Base-by-base conservation (phyloP, 2,113 vertebrate genomes). In the Rhinogobius similis region DNA sequence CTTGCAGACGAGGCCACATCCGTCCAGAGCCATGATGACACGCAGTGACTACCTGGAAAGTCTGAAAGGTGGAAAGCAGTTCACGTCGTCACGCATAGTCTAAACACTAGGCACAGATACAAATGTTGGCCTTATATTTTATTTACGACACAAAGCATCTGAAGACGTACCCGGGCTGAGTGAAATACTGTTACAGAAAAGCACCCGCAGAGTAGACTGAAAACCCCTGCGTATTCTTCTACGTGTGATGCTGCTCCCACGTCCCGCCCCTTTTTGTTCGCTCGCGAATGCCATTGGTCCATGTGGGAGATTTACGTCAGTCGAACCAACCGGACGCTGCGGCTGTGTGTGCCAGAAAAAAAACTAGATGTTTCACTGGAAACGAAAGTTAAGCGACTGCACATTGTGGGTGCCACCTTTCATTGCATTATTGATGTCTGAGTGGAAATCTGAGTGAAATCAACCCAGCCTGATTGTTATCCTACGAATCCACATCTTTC, bases 1-100 rank as follows among this genome's bases (percentile, higher is more conserved):
- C 68, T 90, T 88, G 81, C 88, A 90, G 12, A 75, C 1, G 14
- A 58, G 10, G 36, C 88, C 88, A 70, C 89, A 90, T 59, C 82
- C 83, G 2, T 87, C 85, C 41, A 90, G 6, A 8, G 78, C 86
- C 90, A 91, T 91, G 79, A 23, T 80, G 65, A 14, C 0, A 18
- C 0, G 36, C 39, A 23, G n/a, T 56, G 44, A 14, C 27, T 26
- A 26, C 50, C 20, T 7, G n/a, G 4, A 1, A 69, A 39, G 50
- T 78, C 74, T 75, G 72, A 0, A 50, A 53, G 23, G 41, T 62
- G 39, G 39, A 27, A 32, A 48, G 65, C 20, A 36, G 27, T 73
- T 21, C 27, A 39, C 26, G 3, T 61, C 64, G 53, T 58, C 16
- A 39, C 7, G 16, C 4, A 2, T 43, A 18, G 16, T 48, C 46